Evolutionary conservation across 2,113 vertebrate species (phyloP).

Genomic region (Sitta europaea): DNA sequence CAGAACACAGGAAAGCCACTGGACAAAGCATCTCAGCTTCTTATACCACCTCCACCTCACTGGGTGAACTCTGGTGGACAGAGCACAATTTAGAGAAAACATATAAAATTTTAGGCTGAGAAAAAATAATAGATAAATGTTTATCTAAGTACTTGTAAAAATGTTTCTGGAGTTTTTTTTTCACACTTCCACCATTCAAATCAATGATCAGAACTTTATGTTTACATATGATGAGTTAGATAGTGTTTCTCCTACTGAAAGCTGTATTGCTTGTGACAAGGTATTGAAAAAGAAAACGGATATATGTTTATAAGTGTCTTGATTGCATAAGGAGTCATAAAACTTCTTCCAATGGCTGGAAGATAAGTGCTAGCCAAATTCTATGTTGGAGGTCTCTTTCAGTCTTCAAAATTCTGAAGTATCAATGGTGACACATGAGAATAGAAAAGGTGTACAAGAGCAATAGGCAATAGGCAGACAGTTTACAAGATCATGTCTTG

Average conservation of each 20-base stretch:
- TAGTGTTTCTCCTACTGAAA: neutral
- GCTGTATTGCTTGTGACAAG: neutral
- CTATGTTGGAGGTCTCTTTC: neutral
- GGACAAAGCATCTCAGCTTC: neutral
- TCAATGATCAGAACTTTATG: neutral
- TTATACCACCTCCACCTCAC: accelerated
- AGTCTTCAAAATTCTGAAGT: neutral
- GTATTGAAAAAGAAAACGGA: neutral
- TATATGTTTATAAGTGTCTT: neutral
- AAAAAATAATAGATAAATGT: neutral
- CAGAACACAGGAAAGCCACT: neutral
- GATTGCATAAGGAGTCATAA: neutral
- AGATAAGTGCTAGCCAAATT: neutral
- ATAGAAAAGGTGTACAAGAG: neutral
- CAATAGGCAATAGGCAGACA: neutral
- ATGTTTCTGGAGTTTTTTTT: accelerated
- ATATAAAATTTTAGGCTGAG: neutral
- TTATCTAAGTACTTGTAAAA: neutral
- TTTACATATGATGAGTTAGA: neutral
- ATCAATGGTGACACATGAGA: neutral
- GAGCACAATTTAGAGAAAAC: neutral
- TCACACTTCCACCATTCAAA: neutral
- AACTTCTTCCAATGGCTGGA: neutral
- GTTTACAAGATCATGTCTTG: neutral
- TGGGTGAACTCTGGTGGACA: neutral